These are phyloP conservation scores for Acanthacorydalis orientalis DNA, from an alignment of 2,888 invertebrate species.

Conservation along the genomic window DNA sequence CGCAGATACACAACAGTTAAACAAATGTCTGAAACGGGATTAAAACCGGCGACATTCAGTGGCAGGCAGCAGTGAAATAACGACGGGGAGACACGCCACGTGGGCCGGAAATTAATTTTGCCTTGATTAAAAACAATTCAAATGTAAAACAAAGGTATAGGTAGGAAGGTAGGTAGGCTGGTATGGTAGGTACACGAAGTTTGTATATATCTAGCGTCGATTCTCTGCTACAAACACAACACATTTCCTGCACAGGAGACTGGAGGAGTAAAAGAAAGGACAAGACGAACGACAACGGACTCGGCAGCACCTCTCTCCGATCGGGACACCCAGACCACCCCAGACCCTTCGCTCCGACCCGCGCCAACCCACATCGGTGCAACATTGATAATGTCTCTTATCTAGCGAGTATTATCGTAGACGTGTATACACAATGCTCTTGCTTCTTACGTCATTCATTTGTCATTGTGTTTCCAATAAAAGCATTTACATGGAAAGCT, in stretches of 20 bases:
- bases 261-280: too few species aligned
- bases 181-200: too few species aligned
- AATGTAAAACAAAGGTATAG: slow-evolving; percentile 2
- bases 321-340: background rate
- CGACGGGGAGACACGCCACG: slow-evolving; percentile 2
- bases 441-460: slow-evolving; percentile 4
- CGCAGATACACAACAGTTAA: background rate
- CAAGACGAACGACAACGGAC: too few species aligned
- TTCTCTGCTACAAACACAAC: too few species aligned
- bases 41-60: background rate
- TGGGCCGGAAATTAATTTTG: slow-evolving; percentile 7
- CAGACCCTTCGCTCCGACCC: background rate
- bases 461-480: slow-evolving; percentile 6
- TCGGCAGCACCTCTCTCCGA: background rate
- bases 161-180: background rate
- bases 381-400: background rate
- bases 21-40: background rate
- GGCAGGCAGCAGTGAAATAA: background rate
- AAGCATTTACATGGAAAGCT: slow-evolving; percentile 6
- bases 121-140: slow-evolving; percentile 7
- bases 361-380: background rate
- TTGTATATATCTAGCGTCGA: too few species aligned
- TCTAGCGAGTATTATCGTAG: slow-evolving; percentile 1
- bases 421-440: background rate
- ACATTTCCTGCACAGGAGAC: too few species aligned